Evolutionary conservation across 2,797 vertebrate species (phyloP).

Genomic region (Euthynnus affinis): DNA sequence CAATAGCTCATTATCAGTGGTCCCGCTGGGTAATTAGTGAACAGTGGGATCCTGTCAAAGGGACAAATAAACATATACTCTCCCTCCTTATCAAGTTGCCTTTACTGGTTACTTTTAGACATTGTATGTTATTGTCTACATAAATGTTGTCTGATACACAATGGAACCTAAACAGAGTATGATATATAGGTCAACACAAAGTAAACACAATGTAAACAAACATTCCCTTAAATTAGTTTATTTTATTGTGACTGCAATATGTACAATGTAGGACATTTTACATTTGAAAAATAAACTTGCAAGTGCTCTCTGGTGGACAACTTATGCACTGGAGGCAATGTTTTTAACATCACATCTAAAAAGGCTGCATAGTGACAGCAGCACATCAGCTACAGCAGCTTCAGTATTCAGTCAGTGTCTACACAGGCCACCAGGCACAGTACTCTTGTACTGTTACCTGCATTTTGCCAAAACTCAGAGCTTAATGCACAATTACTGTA

Average conservation of each 20-base stretch:
- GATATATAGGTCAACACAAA: no score
- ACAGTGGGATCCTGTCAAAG: constrained; percentile 79
- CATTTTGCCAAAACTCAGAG: background rate
- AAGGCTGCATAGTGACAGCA: background rate
- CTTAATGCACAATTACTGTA: background rate
- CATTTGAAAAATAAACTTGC: background rate
- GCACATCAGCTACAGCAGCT: background rate
- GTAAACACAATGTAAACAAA: background rate
- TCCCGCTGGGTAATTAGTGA: constrained; percentile 86
- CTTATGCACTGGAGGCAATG: background rate
- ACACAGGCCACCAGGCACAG: background rate
- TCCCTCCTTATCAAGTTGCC: constrained; percentile 39
- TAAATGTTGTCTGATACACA: background rate
- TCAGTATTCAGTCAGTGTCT: background rate
- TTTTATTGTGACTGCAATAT: background rate
- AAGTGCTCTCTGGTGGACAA: background rate
- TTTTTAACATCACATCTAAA: background rate
- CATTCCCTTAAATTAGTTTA: background rate
- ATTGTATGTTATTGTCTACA: background rate
- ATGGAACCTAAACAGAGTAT: background rate
- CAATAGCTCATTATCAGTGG: constrained; percentile 88
- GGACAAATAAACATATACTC: constrained; percentile 80
- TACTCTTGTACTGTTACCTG: background rate
- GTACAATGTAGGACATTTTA: background rate
- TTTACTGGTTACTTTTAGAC: constrained; percentile 43